Evolutionary conservation across 2,113 vertebrate genomes (phyloP), one percentile per base, ranked within the genome.

Genomic region (Tragelaphus scriptus): DNA sequence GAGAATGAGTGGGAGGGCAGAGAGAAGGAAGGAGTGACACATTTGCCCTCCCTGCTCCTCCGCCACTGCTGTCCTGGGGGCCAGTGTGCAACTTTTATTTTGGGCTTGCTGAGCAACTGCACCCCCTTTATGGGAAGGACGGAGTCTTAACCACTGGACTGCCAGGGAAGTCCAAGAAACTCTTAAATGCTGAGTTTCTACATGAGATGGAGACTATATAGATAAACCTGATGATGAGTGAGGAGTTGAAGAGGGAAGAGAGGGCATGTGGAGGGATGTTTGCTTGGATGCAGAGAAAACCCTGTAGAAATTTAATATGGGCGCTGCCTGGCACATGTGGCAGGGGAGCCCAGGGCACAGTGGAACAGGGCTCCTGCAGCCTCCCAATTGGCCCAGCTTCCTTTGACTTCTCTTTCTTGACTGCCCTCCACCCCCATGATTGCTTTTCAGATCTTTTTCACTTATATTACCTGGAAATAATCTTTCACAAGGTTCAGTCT

Each of bases 391-490:
- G 65, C 58, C 40, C 8, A 2, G 44, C 19, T 19, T 75, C 59
- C 61, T 59, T 84, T 21, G 19, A 30, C 44, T 55, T 53, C 23
- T 75, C 47, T 56, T 61, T 92, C 88, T 16, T 44, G 36, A 1
- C 79, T 15, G 51, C 14, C 44, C 21, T 10, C 10, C 44, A 47
- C 32, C n/a, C 63, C 0, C 0, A n/a, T 55, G 40, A 47, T 23
- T 17, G 25, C 47, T 90, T 80, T 44, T 10, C 77, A 47, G 59
- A 56, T 90, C 82, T n/a, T 87, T 90, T 71, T 51, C 53, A 86
- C 36, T 7, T 87, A 1, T 36, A 51, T 51, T 68, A 44, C n/a
- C 63, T 90, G 59, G 32, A 88, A 88, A 44, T 61, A 26, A 19
- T 2, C 10, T 75, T 68, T 59, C 32, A 4, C 0, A 0, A 51